Evolutionary conservation across 2,888 invertebrate genomes (phyloP).

Genomic region (Willowsia nigromaculata): DNA sequence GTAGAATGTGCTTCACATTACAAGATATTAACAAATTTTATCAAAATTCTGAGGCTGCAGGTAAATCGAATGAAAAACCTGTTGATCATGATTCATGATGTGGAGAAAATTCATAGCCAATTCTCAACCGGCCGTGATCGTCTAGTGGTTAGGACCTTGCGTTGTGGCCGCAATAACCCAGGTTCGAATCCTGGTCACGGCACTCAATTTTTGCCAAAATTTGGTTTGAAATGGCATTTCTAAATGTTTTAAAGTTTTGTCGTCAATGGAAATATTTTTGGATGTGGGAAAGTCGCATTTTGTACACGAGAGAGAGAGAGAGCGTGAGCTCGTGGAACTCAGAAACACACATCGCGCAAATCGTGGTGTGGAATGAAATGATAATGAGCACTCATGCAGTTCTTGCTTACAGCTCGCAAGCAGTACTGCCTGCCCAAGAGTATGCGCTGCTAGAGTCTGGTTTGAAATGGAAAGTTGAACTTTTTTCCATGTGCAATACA

Average conservation of each 20-base stretch:
- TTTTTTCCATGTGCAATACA: too few relatives aligned
- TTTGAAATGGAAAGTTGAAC: too few relatives aligned
- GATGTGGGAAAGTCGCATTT: too few relatives aligned
- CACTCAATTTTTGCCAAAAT: conserved; percentile 79
- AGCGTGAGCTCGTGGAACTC: too few relatives aligned
- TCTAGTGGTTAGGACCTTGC: conserved; percentile 89
- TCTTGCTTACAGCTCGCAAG: too few relatives aligned
- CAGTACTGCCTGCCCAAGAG: too few relatives aligned
- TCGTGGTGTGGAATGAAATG: background rate
- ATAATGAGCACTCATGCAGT: background rate
- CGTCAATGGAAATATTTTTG: background rate
- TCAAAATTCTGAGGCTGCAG: conserved; percentile 51
- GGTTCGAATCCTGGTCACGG: conserved; percentile 89
- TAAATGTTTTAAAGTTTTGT: background rate
- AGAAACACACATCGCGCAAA: too few relatives aligned
- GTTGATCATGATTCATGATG: conserved; percentile 26
- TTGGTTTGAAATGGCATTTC: conserved; percentile 8
- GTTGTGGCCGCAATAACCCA: conserved; percentile 90
- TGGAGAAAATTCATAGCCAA: background rate
- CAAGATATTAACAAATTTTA: conserved; percentile 58
- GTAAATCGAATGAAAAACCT: conserved; percentile 49
- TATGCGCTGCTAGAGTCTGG: background rate
- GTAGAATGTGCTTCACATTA: background rate
- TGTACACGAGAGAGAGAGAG: too few relatives aligned
- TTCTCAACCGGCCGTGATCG: conserved; percentile 84